phyloP scores from a whole-genome alignment of 2,888 invertebrate genomes.

The Microdon myrmicae region DNA sequence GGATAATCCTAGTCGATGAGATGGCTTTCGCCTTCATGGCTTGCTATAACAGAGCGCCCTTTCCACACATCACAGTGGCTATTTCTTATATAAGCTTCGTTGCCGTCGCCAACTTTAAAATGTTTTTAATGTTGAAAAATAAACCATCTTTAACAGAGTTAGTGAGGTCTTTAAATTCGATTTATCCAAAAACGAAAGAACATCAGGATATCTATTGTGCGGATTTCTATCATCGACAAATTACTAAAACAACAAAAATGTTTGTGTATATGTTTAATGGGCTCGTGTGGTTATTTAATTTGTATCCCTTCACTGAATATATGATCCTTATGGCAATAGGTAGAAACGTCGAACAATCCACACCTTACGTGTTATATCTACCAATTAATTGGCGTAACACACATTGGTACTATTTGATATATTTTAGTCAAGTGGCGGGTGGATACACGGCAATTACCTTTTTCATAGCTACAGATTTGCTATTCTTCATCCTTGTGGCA shows the following conservation, averaged over 20 bases:
- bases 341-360: constrained; percentile 48
- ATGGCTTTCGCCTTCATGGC: constrained; percentile 57
- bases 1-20: constrained; percentile 55
- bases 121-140: constrained; percentile 56
- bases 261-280: constrained; percentile 58
- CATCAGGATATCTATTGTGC: constrained; percentile 52
- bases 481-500: constrained; percentile 58
- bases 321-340: constrained; percentile 53
- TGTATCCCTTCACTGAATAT: constrained; percentile 57
- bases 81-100: constrained; percentile 59
- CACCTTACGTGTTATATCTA: constrained; percentile 59
- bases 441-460: constrained; percentile 58
- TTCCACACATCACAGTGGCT: constrained; percentile 60
- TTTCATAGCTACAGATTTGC: constrained; percentile 59
- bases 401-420: constrained; percentile 56
- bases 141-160: constrained; percentile 54
- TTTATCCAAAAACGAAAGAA: constrained; percentile 55
- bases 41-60: constrained; percentile 55
- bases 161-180: constrained; percentile 52
- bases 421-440: constrained; percentile 56
- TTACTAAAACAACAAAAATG: constrained; percentile 54
- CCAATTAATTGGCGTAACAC: constrained; percentile 59
- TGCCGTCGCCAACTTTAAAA: constrained; percentile 58
- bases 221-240: constrained; percentile 35
- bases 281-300: constrained; percentile 61